Evolutionary conservation across 2,113 vertebrate genomes (phyloP).

Genomic region (Melanocharis versteri): DNA sequence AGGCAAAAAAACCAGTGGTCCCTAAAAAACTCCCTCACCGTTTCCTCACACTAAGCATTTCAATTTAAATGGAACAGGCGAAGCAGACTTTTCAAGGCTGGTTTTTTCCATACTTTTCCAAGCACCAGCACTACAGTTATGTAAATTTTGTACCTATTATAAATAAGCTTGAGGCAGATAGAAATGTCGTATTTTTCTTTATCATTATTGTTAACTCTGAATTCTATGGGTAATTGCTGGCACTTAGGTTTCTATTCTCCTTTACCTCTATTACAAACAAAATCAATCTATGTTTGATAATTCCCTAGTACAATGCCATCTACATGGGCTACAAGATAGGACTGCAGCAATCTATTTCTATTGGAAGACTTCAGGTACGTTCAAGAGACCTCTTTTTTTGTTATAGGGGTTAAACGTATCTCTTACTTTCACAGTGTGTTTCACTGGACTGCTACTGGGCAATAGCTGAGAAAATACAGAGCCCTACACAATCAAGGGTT

Average conservation of each 20-base stretch:
- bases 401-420: accelerated
- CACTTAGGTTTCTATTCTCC: neutral
- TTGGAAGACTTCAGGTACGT: neutral
- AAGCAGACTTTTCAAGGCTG: neutral
- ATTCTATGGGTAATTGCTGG: neutral
- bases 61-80: neutral
- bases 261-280: neutral
- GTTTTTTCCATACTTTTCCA: neutral
- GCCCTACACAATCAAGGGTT: neutral
- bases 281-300: neutral
- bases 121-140: neutral
- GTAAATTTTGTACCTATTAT: neutral
- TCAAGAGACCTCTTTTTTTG: neutral
- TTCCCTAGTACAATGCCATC: neutral
- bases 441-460: neutral
- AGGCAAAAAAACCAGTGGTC: neutral
- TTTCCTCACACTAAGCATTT: neutral
- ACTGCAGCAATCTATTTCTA: neutral
- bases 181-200: neutral
- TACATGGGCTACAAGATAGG: neutral
- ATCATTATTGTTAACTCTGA: neutral
- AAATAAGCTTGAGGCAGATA: neutral
- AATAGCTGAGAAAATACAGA: neutral
- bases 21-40: neutral
- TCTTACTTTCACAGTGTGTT: neutral